These are phyloP conservation scores for Ivindomyrus marchei DNA, from an alignment of 2,113 vertebrate species.

Conservation along the genomic window DNA sequence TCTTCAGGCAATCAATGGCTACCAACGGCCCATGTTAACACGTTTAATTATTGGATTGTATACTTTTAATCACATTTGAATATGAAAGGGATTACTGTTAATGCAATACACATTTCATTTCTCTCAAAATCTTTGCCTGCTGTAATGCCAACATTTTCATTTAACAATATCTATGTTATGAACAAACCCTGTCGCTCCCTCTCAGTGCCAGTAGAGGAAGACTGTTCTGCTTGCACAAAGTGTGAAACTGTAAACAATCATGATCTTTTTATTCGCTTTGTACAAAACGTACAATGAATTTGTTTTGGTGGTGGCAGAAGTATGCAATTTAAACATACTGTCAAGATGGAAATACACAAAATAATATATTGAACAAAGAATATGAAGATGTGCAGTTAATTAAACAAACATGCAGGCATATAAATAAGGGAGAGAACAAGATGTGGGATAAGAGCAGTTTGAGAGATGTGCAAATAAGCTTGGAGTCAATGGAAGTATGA, in stretches of 20 bases:
- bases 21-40: neutral
- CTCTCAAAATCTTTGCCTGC: neutral
- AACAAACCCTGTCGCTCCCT: neutral
- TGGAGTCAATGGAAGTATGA: neutral
- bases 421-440: neutral
- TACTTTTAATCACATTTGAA: neutral
- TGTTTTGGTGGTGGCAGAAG: neutral
- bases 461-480: neutral
- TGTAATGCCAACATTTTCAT: neutral
- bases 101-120: neutral
- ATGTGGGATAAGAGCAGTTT: neutral
- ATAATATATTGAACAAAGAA: neutral
- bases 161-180: neutral
- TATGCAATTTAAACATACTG: neutral
- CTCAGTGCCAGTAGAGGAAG: neutral
- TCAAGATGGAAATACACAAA: neutral
- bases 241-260: neutral
- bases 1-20: neutral
- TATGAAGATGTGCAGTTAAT: neutral
- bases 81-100: neutral
- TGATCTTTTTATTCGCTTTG: neutral
- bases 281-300: neutral
- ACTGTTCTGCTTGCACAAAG: neutral
- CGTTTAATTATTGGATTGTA: neutral
- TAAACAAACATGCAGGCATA: neutral